Conservation (phyloP, 2,888 invertebrate species). For the Ophioninae sp. region DNA sequence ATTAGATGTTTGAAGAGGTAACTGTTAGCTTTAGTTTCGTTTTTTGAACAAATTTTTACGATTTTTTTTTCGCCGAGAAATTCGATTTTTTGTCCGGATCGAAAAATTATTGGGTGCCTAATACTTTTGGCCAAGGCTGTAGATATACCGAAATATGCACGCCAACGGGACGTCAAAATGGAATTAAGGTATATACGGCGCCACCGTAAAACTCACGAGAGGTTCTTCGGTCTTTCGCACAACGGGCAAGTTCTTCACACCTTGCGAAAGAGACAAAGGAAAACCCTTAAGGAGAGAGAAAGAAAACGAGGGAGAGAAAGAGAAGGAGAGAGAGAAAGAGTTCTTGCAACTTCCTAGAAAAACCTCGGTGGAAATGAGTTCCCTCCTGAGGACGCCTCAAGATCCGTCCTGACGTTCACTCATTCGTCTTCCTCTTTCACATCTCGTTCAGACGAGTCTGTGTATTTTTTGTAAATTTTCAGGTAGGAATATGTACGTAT, state of each 20-base stretch:
- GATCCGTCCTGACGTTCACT: conserved; percentile 45
- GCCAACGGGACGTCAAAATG: conserved; percentile 62
- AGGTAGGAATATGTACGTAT: neutral
- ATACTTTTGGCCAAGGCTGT: no score
- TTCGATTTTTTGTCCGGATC: no score
- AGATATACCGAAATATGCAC: conserved; percentile 50
- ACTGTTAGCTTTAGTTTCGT: no score
- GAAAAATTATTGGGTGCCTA: no score
- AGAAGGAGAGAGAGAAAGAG: neutral
- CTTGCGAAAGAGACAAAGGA: neutral
- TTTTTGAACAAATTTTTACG: no score
- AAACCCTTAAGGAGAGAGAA: neutral
- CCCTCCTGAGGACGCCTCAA: conserved; percentile 52
- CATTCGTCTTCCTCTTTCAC: conserved; percentile 32
- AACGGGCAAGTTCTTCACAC: conserved; percentile 12
- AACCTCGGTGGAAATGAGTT: conserved; percentile 51
- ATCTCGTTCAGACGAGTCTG: conserved; percentile 2
- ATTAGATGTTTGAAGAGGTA: no score
- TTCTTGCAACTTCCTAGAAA: conserved; percentile 41
- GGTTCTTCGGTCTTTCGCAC: conserved; percentile 29
- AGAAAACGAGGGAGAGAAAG: neutral
- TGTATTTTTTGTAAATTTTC: neutral
- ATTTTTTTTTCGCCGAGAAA: no score
- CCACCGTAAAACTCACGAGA: conserved; percentile 49
- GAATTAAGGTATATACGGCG: conserved; percentile 59